A percentile compares a stretch with the other conserved stretches of the same genome.
These are phyloP conservation scores for Pyrocephalus nanus DNA, from an alignment of 2,797 vertebrate genomes.

Conservation along the genomic window DNA sequence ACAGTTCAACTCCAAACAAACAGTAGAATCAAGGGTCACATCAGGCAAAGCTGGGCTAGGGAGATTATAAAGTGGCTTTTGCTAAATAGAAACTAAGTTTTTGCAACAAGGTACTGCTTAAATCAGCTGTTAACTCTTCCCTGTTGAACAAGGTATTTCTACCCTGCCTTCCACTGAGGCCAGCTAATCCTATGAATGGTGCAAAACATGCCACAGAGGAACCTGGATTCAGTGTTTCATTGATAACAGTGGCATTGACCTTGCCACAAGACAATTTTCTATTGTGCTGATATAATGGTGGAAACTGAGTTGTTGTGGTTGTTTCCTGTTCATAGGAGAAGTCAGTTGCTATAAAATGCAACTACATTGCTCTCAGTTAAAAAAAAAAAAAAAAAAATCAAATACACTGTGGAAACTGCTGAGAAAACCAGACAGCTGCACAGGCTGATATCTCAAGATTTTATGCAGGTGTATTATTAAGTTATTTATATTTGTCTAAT, in stretches of 20 bases:
- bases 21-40: neutral
- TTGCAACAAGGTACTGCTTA: neutral
- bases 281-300: neutral
- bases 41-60: neutral
- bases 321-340: neutral
- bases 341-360: neutral
- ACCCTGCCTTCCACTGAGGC: neutral
- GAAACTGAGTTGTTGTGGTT: neutral
- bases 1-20: neutral
- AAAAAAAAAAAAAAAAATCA: neutral
- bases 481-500: neutral
- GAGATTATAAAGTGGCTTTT: neutral
- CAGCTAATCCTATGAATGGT: conserved; percentile 36
- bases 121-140: neutral
- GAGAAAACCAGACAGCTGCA: neutral
- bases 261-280: neutral
- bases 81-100: neutral
- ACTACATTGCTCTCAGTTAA: neutral
- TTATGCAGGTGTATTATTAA: neutral
- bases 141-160: neutral
- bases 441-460: neutral
- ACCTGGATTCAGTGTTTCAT: neutral
- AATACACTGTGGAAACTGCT: neutral
- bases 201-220: conserved; percentile 18
- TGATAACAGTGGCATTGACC: neutral